Evolutionary conservation across 2,797 vertebrate species (phyloP).

Genomic region (Thunnus albacares): DNA sequence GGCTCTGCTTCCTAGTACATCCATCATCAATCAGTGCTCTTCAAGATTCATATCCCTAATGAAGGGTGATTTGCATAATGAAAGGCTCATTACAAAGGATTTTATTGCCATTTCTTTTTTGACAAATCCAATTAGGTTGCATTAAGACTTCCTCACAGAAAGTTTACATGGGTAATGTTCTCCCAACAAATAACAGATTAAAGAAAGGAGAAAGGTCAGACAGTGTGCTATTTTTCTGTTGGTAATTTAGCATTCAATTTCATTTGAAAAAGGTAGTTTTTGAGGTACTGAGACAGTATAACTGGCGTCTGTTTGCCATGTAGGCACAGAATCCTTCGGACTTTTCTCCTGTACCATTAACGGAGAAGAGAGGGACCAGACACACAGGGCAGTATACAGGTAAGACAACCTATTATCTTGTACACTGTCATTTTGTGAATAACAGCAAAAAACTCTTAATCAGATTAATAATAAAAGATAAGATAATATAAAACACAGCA

Average conservation of each 20-base stretch:
- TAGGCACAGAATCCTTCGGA: conserved; percentile 98
- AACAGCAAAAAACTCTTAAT: background rate
- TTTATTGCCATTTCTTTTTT: conserved; percentile 39
- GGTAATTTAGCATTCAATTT: background rate
- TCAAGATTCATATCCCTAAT: conserved; percentile 56
- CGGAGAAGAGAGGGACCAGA: conserved; percentile 96
- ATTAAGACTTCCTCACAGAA: conserved; percentile 21
- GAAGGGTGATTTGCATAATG: conserved; percentile 68
- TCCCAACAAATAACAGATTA: conserved; percentile 3
- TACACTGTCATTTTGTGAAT: background rate
- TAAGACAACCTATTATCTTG: conserved; percentile 70
- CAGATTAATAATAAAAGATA: background rate
- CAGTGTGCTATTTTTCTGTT: background rate
- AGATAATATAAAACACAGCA: background rate
- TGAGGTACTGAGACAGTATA: background rate
- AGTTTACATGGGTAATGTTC: conserved; percentile 11
- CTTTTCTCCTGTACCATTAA: conserved; percentile 96
- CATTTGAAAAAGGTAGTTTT: background rate
- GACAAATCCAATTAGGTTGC: conserved; percentile 28
- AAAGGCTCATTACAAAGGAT: conserved; percentile 48
- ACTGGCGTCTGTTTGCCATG: conserved; percentile 17
- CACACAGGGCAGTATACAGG: conserved; percentile 97
- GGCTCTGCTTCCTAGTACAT: conserved; percentile 37
- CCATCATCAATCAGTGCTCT: conserved; percentile 56
- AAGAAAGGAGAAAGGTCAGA: background rate